These are phyloP conservation scores for Hoplostethus mediterraneus DNA, from an alignment of 2,797 vertebrate species.

Conservation along the genomic window DNA sequence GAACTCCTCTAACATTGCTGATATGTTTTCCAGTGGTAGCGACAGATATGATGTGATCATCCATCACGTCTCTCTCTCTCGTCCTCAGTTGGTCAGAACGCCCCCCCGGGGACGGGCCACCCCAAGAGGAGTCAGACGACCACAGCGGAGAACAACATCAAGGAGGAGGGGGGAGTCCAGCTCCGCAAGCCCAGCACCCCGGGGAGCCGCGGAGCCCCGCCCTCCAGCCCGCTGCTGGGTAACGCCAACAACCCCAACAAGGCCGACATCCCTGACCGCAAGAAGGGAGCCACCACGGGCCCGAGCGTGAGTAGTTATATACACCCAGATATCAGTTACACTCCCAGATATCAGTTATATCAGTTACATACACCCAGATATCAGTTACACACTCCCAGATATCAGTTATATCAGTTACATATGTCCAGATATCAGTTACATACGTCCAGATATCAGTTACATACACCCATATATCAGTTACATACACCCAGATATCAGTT, in stretches of 20 bases:
- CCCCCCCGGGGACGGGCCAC: slow-evolving; percentile 88
- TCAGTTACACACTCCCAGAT: too few relatives aligned
- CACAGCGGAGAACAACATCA: slow-evolving; percentile 88
- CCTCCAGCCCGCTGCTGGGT: slow-evolving; percentile 94
- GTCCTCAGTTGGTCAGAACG: slow-evolving; percentile 89
- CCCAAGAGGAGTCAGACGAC: slow-evolving; percentile 95
- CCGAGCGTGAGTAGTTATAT: slow-evolving; percentile 89
- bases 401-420: too few relatives aligned
- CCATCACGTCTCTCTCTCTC: not conserved
- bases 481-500: too few relatives aligned
- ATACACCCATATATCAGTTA: too few relatives aligned
- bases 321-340: not conserved
- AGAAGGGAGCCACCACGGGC: slow-evolving; percentile 89
- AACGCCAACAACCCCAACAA: slow-evolving; percentile 98
- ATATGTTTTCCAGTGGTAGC: too few relatives aligned
- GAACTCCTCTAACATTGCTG: too few relatives aligned
- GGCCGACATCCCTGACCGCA: slow-evolving; percentile 97
- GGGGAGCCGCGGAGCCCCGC: slow-evolving; percentile 87
- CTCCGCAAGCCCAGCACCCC: slow-evolving; percentile 89
- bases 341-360: too few relatives aligned
- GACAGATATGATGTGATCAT: too few relatives aligned
- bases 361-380: too few relatives aligned
- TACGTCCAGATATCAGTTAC: too few relatives aligned
- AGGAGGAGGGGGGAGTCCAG: slow-evolving; percentile 91
- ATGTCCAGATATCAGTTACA: too few relatives aligned